Evolutionary conservation across 2,113 vertebrate species (phyloP).

Genomic region (Oreochromis niloticus): DNA sequence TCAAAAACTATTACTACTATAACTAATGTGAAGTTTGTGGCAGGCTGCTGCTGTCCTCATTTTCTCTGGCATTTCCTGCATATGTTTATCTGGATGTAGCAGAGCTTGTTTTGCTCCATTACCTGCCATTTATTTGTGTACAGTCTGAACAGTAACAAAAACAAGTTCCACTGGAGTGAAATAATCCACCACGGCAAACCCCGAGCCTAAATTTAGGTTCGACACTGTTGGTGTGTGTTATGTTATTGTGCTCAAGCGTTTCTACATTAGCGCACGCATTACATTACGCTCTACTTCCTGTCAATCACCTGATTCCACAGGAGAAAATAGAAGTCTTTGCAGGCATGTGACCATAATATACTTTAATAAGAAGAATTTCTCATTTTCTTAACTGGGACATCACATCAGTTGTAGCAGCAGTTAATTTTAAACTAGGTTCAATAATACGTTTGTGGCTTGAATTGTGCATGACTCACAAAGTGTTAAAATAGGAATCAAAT

Average conservation of each 20-base stretch:
- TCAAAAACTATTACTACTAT: not conserved
- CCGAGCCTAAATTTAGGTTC: slow-evolving; percentile 2
- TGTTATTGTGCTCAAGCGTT: not conserved
- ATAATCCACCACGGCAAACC: not conserved
- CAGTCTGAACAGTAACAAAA: not conserved
- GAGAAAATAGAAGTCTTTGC: not conserved
- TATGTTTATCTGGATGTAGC: not conserved
- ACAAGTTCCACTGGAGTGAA: not conserved
- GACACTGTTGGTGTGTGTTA: not conserved
- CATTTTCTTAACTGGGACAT: slow-evolving; percentile 3
- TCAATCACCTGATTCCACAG: slow-evolving; percentile 37
- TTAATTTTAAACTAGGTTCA: not conserved
- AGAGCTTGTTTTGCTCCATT: not conserved
- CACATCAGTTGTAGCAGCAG: not conserved
- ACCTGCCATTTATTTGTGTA: not conserved
- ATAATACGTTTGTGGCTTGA: not conserved
- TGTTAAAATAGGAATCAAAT: not conserved
- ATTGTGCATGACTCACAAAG: not conserved
- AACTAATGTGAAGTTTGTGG: not conserved
- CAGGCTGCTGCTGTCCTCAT: not conserved
- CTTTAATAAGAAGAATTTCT: not conserved
- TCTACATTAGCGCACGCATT: not conserved
- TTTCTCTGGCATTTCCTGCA: not conserved
- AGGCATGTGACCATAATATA: not conserved
- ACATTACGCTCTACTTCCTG: slow-evolving; percentile 34